phyloP scores from a whole-genome alignment of 1,140 invertebrate genomes.

The Leptinotarsa undecemlineata region DNA sequence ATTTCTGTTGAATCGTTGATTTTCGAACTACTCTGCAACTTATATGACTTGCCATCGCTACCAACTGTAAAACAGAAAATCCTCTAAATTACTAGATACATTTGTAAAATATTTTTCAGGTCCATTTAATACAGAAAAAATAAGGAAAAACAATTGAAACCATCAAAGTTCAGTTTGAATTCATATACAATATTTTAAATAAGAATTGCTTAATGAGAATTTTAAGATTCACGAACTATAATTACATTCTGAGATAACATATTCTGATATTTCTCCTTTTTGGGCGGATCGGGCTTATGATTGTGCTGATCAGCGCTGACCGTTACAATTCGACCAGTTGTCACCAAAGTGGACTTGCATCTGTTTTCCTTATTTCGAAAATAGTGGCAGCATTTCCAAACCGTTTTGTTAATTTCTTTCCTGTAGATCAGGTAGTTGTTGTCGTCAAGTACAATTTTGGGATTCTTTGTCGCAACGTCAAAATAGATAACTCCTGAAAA shows the following conservation, averaged over 20 bases:
- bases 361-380: conserved; percentile 39
- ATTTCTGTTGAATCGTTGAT: too few species aligned
- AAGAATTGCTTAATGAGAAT: too few species aligned
- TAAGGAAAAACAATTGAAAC: too few species aligned
- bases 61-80: too few species aligned
- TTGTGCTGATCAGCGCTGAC: conserved; percentile 43
- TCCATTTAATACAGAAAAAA: too few species aligned
- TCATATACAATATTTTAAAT: too few species aligned
- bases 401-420: conserved; percentile 40
- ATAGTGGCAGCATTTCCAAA: conserved; percentile 45
- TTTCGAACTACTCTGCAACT: too few species aligned
- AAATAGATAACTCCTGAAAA: conserved; percentile 43
- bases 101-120: too few species aligned
- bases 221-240: neutral
- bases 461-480: conserved; percentile 44
- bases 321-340: conserved; percentile 40
- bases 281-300: conserved; percentile 34
- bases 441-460: conserved; percentile 44
- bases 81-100: too few species aligned
- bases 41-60: too few species aligned
- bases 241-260: conserved; percentile 40
- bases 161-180: too few species aligned
- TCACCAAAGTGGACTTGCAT: conserved; percentile 44
- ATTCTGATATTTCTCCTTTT: conserved; percentile 34
- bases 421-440: conserved; percentile 38